Conservation (phyloP, 2,797 vertebrate genomes). For the Eurystomus glaucurus region DNA sequence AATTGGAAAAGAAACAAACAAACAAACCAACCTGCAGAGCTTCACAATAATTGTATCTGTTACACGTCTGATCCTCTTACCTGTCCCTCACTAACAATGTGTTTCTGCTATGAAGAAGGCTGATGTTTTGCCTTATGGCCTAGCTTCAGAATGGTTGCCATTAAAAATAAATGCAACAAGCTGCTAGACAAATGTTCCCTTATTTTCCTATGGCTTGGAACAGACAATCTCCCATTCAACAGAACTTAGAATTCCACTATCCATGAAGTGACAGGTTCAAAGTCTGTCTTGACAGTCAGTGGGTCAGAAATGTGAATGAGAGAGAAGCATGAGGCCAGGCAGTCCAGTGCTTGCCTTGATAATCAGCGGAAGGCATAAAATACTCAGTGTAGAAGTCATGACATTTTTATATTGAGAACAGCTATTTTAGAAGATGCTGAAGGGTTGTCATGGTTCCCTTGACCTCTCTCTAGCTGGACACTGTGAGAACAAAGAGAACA, state of each 20-base stretch:
- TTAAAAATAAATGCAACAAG: constrained; percentile 2
- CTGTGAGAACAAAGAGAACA: constrained; percentile 58
- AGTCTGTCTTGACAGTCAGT: constrained; percentile 30
- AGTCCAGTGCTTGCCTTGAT: not conserved
- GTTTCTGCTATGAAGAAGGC: not conserved
- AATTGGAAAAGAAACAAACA: not conserved
- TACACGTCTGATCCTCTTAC: not conserved
- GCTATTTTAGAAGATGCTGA: constrained; percentile 66
- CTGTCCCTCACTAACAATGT: not conserved
- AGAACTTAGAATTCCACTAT: constrained; percentile 31
- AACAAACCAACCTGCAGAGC: not conserved
- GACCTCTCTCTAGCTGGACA: constrained; percentile 41
- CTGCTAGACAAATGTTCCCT: not conserved
- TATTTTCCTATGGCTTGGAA: not conserved
- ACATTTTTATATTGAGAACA: constrained; percentile 61
- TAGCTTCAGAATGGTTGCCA: not conserved
- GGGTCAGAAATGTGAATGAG: constrained; percentile 30
- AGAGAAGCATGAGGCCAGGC: not conserved
- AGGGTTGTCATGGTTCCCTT: constrained; percentile 58
- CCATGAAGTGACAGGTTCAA: constrained; percentile 47
- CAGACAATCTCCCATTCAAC: constrained; percentile 52
- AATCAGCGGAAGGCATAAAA: constrained; percentile 42
- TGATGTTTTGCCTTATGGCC: not conserved
- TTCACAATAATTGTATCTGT: not conserved
- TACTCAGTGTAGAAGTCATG: constrained; percentile 22